Evolutionary conservation across 2,797 vertebrate species (phyloP).

Genomic region (Muscicapa striata): DNA sequence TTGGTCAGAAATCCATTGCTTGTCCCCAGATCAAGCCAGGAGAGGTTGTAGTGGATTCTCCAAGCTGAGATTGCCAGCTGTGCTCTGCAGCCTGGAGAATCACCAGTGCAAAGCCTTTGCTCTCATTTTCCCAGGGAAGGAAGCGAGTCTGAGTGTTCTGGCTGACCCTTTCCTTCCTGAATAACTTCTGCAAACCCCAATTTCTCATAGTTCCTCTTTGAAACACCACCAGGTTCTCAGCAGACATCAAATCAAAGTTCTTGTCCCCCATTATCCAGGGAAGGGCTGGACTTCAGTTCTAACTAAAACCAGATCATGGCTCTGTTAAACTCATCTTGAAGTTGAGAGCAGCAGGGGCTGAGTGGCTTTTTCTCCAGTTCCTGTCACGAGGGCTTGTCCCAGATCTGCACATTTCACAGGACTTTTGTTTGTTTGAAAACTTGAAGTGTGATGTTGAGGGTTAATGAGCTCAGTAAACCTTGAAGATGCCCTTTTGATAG

Average conservation of each 20-base stretch:
- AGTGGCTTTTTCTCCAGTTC: background rate
- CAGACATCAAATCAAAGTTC: background rate
- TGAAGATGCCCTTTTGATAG: background rate
- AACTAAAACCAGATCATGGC: background rate
- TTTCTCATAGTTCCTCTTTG: background rate
- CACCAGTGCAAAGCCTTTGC: background rate
- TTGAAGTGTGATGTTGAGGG: background rate
- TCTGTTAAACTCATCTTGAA: background rate
- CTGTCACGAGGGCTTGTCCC: background rate
- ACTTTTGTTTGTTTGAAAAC: background rate
- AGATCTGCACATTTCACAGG: background rate
- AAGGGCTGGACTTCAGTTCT: background rate
- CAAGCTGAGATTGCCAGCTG: background rate
- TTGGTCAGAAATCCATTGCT: background rate
- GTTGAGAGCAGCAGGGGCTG: background rate
- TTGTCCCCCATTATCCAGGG: background rate
- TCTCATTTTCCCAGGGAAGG: background rate
- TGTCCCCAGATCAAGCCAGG: fast-evolving
- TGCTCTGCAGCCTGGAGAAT: background rate
- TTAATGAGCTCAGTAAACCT: background rate
- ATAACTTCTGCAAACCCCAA: background rate
- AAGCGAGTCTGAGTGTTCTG: background rate
- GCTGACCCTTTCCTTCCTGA: slow-evolving; percentile 40
- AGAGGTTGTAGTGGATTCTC: background rate
- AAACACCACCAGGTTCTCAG: fast-evolving